A percentile compares a stretch with the other conserved stretches of the same genome.
Conservation (phyloP, 1,140 invertebrate genomes). For the Cardiocondyla obscurior region DNA sequence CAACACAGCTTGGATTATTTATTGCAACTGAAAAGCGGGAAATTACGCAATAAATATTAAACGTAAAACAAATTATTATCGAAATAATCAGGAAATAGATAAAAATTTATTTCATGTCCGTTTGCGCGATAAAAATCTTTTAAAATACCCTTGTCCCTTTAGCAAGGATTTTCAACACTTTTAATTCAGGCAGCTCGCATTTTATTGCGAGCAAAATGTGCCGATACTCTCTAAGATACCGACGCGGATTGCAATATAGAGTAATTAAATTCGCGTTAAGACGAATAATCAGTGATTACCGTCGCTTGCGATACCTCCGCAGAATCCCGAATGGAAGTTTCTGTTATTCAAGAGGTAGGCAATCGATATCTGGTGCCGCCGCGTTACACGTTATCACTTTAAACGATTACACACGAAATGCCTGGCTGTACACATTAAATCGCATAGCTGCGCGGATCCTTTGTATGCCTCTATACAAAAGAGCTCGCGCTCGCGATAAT, state of each 20-base stretch:
- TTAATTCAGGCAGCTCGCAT: too few species aligned
- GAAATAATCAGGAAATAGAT: not conserved
- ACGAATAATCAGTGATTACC: conserved; percentile 24
- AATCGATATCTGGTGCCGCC: conserved; percentile 17
- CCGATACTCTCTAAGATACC: not conserved
- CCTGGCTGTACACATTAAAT: conserved; percentile 22
- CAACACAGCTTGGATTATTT: not conserved
- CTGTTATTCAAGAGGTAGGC: not conserved
- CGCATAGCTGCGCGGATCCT: not conserved
- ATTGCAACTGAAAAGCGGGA: not conserved
- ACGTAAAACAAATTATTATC: not conserved
- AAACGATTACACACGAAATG: conserved; percentile 29
- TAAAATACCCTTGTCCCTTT: not conserved
- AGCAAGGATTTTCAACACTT: not conserved
- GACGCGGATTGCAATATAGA: not conserved
- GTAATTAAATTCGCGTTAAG: conserved; percentile 23
- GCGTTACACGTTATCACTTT: conserved; percentile 32
- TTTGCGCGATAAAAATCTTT: not conserved
- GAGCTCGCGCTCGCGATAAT: conserved; percentile 26
- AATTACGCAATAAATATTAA: conserved; percentile 14
- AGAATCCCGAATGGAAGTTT: not conserved
- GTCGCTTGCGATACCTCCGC: not conserved
- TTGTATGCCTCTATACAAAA: conserved; percentile 21
- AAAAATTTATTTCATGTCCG: not conserved
- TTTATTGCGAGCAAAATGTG: not conserved